Evolutionary conservation across 2,888 invertebrate species (phyloP).

Genomic region (Lasioglossum pauxillum): DNA sequence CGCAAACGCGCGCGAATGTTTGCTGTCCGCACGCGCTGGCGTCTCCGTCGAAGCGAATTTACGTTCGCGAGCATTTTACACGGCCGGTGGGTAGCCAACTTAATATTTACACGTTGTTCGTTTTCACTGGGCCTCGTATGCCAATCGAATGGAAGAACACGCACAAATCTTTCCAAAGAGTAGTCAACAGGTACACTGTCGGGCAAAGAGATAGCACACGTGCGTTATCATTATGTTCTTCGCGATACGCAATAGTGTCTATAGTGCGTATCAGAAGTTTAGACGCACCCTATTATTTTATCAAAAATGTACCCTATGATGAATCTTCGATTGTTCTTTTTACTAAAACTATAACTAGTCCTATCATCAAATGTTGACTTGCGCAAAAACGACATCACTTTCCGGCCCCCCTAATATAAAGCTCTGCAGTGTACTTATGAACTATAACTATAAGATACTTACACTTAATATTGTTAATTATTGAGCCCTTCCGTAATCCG

Average conservation of each 20-base stretch:
- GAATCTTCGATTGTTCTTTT: too few relatives aligned
- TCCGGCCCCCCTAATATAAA: too few relatives aligned
- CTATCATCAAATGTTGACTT: too few relatives aligned
- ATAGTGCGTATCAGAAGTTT: too few relatives aligned
- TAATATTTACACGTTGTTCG: neutral
- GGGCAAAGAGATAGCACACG: neutral
- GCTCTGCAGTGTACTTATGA: neutral
- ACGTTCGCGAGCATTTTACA: neutral
- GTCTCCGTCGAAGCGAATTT: constrained; percentile 1
- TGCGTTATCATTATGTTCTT: too few relatives aligned
- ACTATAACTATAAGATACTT: neutral
- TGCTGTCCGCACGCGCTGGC: neutral
- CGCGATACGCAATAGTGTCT: too few relatives aligned
- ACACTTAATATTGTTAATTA: neutral
- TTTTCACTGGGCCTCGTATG: neutral
- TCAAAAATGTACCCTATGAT: too few relatives aligned
- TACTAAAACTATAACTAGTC: too few relatives aligned
- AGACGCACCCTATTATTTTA: too few relatives aligned
- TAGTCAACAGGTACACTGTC: neutral
- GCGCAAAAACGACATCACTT: too few relatives aligned
- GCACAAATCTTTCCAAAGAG: neutral
- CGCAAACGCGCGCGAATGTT: neutral
- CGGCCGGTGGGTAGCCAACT: neutral
- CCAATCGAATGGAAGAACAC: neutral
- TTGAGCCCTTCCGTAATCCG: neutral